Evolutionary conservation across 2,113 vertebrate species (phyloP).

Genomic region (Paracanthobrama guichenoti): DNA sequence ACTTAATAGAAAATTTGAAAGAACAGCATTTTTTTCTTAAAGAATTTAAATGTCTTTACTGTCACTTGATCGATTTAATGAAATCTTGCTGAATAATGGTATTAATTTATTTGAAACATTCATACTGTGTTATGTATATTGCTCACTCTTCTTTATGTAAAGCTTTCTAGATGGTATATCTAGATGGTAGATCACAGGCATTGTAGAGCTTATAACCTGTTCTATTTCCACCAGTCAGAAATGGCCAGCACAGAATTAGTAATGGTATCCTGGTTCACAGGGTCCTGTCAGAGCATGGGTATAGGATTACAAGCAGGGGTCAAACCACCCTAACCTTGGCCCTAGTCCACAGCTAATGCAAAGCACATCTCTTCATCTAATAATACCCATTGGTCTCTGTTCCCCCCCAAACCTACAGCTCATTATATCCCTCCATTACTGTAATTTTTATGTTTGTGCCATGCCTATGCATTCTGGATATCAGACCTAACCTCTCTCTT

Average conservation of each 20-base stretch:
- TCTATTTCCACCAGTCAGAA: constrained; percentile 11
- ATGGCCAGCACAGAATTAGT: neutral
- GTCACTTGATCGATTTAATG: too few relatives aligned
- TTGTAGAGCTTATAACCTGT: neutral
- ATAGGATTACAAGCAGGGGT: constrained; percentile 25
- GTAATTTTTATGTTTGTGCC: neutral
- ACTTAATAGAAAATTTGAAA: neutral
- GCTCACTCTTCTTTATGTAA: neutral
- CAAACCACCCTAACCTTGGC: constrained; percentile 5
- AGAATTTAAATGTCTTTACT: neutral
- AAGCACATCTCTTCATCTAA: constrained; percentile 10
- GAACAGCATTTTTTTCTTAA: neutral
- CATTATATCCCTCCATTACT: constrained; percentile 6
- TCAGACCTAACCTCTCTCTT: neutral
- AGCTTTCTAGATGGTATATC: neutral
- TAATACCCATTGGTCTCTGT: neutral
- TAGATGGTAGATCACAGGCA: neutral
- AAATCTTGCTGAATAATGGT: neutral
- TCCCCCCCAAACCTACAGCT: neutral
- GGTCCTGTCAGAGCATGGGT: neutral
- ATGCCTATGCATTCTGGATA: neutral
- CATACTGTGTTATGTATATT: too few relatives aligned
- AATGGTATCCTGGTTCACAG: constrained; percentile 18
- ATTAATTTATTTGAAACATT: neutral
- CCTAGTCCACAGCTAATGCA: constrained; percentile 9